Evolutionary conservation across 2,888 invertebrate genomes (phyloP), one percentile per base, ranked within the genome.

Genomic region (Drymonia ruficornis): DNA sequence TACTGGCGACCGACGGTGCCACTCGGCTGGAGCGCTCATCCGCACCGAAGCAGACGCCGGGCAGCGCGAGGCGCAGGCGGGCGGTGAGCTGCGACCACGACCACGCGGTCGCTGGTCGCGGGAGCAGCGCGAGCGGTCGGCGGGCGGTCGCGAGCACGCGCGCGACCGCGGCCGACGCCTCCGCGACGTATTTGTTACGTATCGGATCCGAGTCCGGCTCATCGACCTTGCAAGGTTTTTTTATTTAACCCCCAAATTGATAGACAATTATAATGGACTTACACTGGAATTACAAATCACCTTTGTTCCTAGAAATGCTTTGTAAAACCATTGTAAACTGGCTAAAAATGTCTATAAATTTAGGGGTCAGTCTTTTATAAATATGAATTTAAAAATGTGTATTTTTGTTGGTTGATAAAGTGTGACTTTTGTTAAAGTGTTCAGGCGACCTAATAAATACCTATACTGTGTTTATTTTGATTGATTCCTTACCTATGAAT

Each of bases 151-250:
- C 80, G 46, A 73, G 63, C 53, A 73, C 74, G 43, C 76, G 74
- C 5, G 76, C 64, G 50, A 83, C 53, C 55, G 72, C 65, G 36
- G 80, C 83, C 29, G 85, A 80, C 53, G 89, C 89, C 54, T 76
- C 83, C 61, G 74, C 83, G 60, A 90, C 73, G 80, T 83, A 87
- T 78, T 80, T 82, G 80, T 79, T 82, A 68, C 75, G 81, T 67
- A 78, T 72, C 60, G 81, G 79, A 70, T 85, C 87, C 78, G 64
- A 59, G 51, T 79, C 69, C 64, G 89, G 80, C 75, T 84, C 83
- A 74, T 89, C 88, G 81, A 68, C 70, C 70, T 70, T 70, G 59
- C 61, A 46, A 63, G 59, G 1, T 1, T 19, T 13, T 19, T 23
- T 18, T 23, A 23, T 13, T 23, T 9, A 11, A 43, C n/a, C n/a